A percentile compares a stretch with the other conserved stretches of the same genome.
Conservation (phyloP, 37 sponge, comb jelly and placozoan genomes). For the Spongilla lacustris region DNA sequence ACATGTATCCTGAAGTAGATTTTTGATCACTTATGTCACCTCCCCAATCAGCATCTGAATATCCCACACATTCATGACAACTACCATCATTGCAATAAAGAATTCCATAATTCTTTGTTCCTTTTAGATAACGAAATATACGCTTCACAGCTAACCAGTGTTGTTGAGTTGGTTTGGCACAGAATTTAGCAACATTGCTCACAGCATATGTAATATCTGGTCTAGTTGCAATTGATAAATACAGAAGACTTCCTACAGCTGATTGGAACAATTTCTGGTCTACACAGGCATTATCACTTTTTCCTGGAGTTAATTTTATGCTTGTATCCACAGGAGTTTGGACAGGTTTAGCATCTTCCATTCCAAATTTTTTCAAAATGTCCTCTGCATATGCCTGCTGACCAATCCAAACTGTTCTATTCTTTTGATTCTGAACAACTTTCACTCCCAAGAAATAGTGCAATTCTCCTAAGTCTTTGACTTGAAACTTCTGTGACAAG, state of each 20-base stretch:
- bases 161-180: conserved; percentile 27
- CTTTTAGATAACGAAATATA: conserved; percentile 44
- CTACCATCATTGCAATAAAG: conserved; percentile 25
- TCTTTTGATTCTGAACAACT: too few species aligned
- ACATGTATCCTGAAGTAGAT: conserved; percentile 41
- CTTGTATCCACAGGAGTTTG: conserved; percentile 32
- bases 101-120: conserved; percentile 31
- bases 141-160: conserved; percentile 31
- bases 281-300: conserved; percentile 19
- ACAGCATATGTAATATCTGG: conserved; percentile 54
- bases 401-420: too few species aligned
- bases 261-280: conserved; percentile 48
- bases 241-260: conserved; percentile 60
- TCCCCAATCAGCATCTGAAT: conserved; percentile 53
- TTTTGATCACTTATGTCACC: conserved; percentile 15
- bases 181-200: conserved; percentile 18
- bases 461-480: conserved; percentile 38
- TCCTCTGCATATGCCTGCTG: too few species aligned
- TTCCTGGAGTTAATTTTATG: conserved; percentile 11
- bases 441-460: conserved; percentile 49
- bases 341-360: conserved; percentile 37
- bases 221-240: conserved; percentile 47
- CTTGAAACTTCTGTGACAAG: conserved; percentile 15
- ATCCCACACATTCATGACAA: conserved; percentile 4
- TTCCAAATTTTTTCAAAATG: conserved; percentile 19